phyloP scores from a whole-genome alignment of 1,140 invertebrate species.

The Apis laboriosa region DNA sequence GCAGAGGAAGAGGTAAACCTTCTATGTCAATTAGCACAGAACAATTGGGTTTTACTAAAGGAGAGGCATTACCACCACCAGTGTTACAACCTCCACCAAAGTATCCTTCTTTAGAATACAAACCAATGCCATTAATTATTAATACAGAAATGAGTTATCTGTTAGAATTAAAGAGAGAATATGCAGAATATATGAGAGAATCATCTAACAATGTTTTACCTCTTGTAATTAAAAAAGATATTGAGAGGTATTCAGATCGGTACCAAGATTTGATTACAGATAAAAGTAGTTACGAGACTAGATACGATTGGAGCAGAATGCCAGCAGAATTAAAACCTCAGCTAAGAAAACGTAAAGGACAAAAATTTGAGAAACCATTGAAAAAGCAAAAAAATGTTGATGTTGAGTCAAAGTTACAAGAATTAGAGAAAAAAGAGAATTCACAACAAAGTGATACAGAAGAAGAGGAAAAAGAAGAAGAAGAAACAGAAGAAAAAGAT shows the following conservation, averaged over 20 bases:
- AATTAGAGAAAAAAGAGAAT: slow-evolving; percentile 83
- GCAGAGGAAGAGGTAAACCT: slow-evolving; percentile 81
- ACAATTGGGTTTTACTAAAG: slow-evolving; percentile 83
- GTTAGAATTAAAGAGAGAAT: slow-evolving; percentile 83
- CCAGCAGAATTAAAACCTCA: slow-evolving; percentile 81
- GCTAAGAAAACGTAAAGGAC: slow-evolving; percentile 72
- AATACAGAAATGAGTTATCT: slow-evolving; percentile 82
- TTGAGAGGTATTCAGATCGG: slow-evolving; percentile 86
- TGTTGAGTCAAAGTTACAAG: slow-evolving; percentile 81
- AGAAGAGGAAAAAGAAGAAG: slow-evolving; percentile 81
- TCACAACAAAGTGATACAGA: slow-evolving; percentile 77
- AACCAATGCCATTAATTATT: slow-evolving; percentile 82
- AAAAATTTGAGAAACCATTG: slow-evolving; percentile 26
- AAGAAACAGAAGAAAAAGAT: slow-evolving; percentile 81
- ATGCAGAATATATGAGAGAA: slow-evolving; percentile 82
- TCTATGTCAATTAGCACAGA: slow-evolving; percentile 84
- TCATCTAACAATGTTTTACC: slow-evolving; percentile 80
- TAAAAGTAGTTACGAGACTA: slow-evolving; percentile 76
- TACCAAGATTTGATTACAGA: slow-evolving; percentile 80
- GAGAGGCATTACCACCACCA: slow-evolving; percentile 83
- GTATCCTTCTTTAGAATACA: slow-evolving; percentile 84
- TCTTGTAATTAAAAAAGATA: slow-evolving; percentile 81
- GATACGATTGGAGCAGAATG: slow-evolving; percentile 82
- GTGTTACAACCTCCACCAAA: slow-evolving; percentile 85
- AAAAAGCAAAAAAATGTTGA: slow-evolving; percentile 74